A percentile compares a stretch with the other conserved stretches of the same genome.
phyloP scores from a whole-genome alignment of 2,113 vertebrate genomes.

The Lucifuga dentata region DNA sequence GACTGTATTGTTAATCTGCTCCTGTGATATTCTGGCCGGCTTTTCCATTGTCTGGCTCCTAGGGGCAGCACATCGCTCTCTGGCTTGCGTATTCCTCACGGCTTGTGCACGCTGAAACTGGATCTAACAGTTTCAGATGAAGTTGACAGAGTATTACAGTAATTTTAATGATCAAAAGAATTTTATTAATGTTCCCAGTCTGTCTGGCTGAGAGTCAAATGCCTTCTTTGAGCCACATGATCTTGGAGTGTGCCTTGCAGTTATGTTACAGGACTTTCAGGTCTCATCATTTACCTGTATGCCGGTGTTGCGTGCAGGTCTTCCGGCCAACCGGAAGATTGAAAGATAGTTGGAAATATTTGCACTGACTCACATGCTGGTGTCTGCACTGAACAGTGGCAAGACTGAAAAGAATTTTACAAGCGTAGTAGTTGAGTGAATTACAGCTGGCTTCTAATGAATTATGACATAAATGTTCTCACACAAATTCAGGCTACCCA shows the following conservation, averaged over 20 bases:
- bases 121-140: background rate
- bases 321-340: background rate
- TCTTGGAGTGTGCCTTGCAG: too few relatives aligned
- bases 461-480: background rate
- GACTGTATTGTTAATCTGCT: background rate
- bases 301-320: background rate
- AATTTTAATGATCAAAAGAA: too few relatives aligned
- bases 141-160: background rate
- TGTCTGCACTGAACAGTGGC: background rate
- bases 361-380: background rate
- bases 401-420: background rate
- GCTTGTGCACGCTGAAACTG: background rate
- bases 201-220: background rate
- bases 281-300: too few relatives aligned
- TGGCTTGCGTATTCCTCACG: background rate
- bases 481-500: background rate
- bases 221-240: background rate
- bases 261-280: background rate
- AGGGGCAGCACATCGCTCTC: background rate
- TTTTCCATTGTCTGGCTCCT: background rate
- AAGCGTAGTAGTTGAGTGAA: background rate
- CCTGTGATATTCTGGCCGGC: background rate
- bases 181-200: too few relatives aligned
- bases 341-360: background rate
- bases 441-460: constrained; percentile 16